Conservation (phyloP, 1,140 invertebrate species). For the Drosophila trapezifrons region DNA sequence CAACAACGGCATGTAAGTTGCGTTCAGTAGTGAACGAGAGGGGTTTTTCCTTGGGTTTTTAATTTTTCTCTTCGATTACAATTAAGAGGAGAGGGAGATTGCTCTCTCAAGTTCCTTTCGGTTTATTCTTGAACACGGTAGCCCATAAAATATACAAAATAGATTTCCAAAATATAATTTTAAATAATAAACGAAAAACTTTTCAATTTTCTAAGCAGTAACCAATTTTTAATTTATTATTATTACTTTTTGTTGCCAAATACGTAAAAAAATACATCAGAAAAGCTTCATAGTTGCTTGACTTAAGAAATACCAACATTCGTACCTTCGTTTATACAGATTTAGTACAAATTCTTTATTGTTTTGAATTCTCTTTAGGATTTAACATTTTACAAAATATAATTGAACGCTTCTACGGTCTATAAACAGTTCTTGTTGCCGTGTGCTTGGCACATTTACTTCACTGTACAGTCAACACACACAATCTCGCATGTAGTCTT, state of each 20-base stretch:
- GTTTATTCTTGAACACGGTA: neutral
- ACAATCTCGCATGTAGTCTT: conserved; percentile 21
- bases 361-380: neutral
- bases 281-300: neutral
- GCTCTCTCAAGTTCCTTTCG: too few relatives aligned
- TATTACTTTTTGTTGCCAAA: neutral
- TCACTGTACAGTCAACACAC: conserved; percentile 37
- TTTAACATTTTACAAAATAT: conserved; percentile 8
- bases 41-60: too few relatives aligned
- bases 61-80: too few relatives aligned
- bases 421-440: conserved; percentile 17
- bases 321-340: neutral
- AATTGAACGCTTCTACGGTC: conserved; percentile 16
- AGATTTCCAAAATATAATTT: neutral
- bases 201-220: neutral
- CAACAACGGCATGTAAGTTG: too few relatives aligned
- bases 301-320: too few relatives aligned
- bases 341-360: neutral
- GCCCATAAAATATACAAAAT: too few relatives aligned
- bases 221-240: neutral
- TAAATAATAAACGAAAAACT: neutral
- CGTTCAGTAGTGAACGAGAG: too few relatives aligned
- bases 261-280: neutral
- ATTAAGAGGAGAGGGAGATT: too few relatives aligned
- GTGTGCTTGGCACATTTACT: conserved; percentile 47